Conservation (phyloP, 1,140 invertebrate species). For the Euglossa dilemma region DNA sequence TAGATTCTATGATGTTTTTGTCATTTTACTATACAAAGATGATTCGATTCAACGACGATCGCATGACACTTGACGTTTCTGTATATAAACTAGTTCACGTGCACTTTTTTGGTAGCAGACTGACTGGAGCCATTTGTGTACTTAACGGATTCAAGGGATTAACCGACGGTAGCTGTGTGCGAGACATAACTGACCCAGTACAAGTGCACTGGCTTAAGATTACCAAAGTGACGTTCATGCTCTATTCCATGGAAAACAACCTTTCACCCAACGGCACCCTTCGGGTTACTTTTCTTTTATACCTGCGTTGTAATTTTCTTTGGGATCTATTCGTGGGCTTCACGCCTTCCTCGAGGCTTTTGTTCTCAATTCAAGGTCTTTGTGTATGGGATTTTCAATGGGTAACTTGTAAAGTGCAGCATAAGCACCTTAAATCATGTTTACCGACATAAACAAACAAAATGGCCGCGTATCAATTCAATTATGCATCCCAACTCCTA, state of each 20-base stretch:
- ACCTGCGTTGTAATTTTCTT: constrained; percentile 8
- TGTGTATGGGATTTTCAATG: neutral
- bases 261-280: neutral
- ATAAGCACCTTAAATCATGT: neutral
- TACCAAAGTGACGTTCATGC: constrained; percentile 50
- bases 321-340: neutral
- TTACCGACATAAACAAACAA: neutral
- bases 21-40: neutral
- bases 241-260: neutral
- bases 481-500: neutral
- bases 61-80: neutral
- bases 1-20: neutral
- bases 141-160: constrained; percentile 67
- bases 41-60: neutral
- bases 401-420: neutral
- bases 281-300: neutral
- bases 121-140: constrained; percentile 60
- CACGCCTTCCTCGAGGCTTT: neutral
- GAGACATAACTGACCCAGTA: constrained; percentile 59
- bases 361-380: neutral
- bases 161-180: constrained; percentile 39
- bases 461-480: too few species aligned
- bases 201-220: constrained; percentile 51
- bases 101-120: neutral
- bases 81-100: neutral